Evolutionary conservation across 2,888 invertebrate species (phyloP).

Genomic region (Xanthostigma xanthostigma): DNA sequence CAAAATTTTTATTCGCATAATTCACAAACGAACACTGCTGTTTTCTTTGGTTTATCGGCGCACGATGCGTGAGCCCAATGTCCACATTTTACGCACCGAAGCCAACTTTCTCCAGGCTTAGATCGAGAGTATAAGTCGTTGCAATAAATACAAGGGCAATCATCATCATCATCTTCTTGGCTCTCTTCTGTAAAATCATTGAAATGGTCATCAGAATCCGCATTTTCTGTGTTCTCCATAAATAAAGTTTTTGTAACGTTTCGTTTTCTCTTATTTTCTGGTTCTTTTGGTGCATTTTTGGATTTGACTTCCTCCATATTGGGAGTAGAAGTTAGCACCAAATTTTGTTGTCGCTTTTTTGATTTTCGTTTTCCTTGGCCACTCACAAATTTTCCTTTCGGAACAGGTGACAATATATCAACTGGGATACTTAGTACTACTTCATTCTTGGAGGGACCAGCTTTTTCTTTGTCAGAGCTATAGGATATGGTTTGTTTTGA

Average conservation of each 20-base stretch:
- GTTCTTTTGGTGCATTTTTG: not conserved
- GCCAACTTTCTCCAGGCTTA: slow-evolving; percentile 10
- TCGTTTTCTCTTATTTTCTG: not conserved
- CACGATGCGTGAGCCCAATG: slow-evolving; percentile 12
- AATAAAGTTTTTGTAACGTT: not conserved
- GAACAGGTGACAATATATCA: not conserved
- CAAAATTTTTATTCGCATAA: not conserved
- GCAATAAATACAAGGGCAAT: slow-evolving; percentile 10
- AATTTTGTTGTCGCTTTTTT: not conserved
- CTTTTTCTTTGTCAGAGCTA: too few species aligned
- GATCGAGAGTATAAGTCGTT: slow-evolving; percentile 8
- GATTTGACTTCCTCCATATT: not conserved
- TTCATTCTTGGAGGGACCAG: not conserved
- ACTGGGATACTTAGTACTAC: not conserved
- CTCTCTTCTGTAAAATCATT: too few species aligned
- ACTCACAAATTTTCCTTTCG: not conserved
- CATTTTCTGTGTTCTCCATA: not conserved
- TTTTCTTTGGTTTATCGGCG: slow-evolving; percentile 8
- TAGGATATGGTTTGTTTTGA: too few species aligned
- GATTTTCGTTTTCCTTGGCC: not conserved
- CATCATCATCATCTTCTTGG: slow-evolving; percentile 4
- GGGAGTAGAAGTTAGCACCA: not conserved
- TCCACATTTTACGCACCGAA: slow-evolving; percentile 8
- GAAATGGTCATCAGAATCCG: not conserved
- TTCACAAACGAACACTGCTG: not conserved